These are phyloP conservation scores for Gallinago solitaria DNA, from an alignment of 2,797 vertebrate genomes.

Conservation along the genomic window DNA sequence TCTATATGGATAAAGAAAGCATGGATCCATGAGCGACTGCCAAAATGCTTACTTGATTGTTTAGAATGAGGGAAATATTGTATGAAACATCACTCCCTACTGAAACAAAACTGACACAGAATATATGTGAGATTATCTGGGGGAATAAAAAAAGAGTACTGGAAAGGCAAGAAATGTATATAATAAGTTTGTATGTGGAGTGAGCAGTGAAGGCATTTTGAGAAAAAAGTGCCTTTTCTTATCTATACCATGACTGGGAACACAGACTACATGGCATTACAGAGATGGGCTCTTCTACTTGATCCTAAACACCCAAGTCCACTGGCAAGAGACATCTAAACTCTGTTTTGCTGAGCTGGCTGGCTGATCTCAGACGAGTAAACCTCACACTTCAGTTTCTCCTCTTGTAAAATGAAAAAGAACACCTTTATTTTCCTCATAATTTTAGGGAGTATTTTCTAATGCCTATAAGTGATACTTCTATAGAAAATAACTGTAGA, in stretches of 20 bases:
- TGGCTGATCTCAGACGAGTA: neutral
- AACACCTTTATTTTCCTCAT: neutral
- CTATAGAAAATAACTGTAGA: neutral
- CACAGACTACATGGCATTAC: too few relatives aligned
- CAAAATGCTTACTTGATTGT: neutral
- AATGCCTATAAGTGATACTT: neutral
- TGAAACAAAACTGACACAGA: neutral
- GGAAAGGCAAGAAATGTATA: neutral
- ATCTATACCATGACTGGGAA: neutral
- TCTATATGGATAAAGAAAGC: neutral
- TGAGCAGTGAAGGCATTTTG: neutral
- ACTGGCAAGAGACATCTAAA: neutral
- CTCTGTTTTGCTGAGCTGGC: neutral
- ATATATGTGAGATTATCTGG: neutral
- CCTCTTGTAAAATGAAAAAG: neutral
- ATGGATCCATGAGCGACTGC: neutral
- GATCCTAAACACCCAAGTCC: neutral
- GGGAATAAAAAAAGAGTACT: rapidly evolving
- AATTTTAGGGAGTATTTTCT: neutral
- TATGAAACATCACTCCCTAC: neutral
- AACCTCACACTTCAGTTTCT: neutral
- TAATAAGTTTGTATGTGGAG: neutral
- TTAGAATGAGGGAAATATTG: neutral
- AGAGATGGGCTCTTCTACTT: neutral
- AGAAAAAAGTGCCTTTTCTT: neutral